Evolutionary conservation across 23 tunicate species (phyloP), one percentile per base, ranked within the genome.

Genomic region (Botrylloides violaceus): DNA sequence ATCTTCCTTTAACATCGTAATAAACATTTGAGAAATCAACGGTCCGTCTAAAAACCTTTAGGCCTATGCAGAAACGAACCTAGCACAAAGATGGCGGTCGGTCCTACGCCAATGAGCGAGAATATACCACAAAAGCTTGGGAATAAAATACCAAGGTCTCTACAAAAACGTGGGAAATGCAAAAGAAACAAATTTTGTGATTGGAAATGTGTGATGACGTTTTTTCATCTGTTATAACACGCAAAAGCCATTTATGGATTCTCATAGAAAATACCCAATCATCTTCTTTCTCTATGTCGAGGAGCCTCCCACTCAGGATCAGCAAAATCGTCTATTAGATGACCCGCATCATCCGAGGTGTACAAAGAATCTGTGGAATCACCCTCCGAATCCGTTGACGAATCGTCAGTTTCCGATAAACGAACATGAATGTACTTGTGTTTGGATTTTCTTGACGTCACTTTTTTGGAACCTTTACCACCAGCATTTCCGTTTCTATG

Each of bases 401-500:
- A 37, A 43, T 68, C 74, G 47, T 68, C 74, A 24, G 74, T 68
- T 43, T 68, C 74, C 25, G 74, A 68, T 12, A 68, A 56, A n/a
- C 74, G 43, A 7, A 36, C 28, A 0, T 68, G 74, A 18, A 68
- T 36, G 57, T 37, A 68, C 43, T 68, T 68, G 61, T 37, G 74
- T 37, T 43, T 68, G 6, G 74, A 35, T 39, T 37, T 24, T 60
- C 31, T 0, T 0, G 65, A 60, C 19, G 65, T 23, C 1, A 25
- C 28, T 60, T 1, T 25, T 7, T 9, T 43, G 15, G 53, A 9
- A 15, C 53, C 53, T 15, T 43, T 43, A 7, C 12, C 53, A 15
- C 15, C 53, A 43, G 15, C 53, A 43, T 9, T 15, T 9, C 53
- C 53, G 53, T 43, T 9, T 9, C 53, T 9, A 7, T 43, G 53